Evolutionary conservation across 2,797 vertebrate genomes (phyloP).

Genomic region (Sebastes kiyomatsui): DNA sequence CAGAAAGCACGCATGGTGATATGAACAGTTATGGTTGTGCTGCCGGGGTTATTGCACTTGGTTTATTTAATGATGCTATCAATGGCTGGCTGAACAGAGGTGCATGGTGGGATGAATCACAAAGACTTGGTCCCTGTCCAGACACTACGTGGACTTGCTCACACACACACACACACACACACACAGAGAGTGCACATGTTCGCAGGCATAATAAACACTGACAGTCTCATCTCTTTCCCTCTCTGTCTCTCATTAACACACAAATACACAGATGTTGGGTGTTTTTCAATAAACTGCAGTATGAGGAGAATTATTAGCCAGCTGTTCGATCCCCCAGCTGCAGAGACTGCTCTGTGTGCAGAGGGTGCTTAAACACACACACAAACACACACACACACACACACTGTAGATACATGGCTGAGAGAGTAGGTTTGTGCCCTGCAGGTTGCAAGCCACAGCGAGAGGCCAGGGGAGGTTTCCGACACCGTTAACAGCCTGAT

Average conservation of each 20-base stretch:
- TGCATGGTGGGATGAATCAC: constrained; percentile 49
- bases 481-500: constrained; percentile 59
- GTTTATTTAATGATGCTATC: constrained; percentile 72
- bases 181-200: not conserved
- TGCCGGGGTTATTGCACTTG: constrained; percentile 56
- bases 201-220: constrained; percentile 36
- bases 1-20: constrained; percentile 60
- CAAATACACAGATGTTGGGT: constrained; percentile 65
- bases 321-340: constrained; percentile 69
- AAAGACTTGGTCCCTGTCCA: constrained; percentile 31
- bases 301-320: constrained; percentile 70
- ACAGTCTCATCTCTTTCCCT: constrained; percentile 38
- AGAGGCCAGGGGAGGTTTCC: constrained; percentile 57
- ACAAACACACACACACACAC: not conserved
- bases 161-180: constrained; percentile 7
- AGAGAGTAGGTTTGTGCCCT: constrained; percentile 33
- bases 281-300: constrained; percentile 51
- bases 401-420: not conserved
- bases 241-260: constrained; percentile 55
- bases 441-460: constrained; percentile 46
- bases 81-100: constrained; percentile 42
- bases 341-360: constrained; percentile 29
- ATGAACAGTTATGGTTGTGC: constrained; percentile 43
- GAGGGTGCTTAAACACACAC: constrained; percentile 5
- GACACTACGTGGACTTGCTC: constrained; percentile 7